Conservation (phyloP, 2,113 vertebrate genomes). For the Panthera tigris region DNA sequence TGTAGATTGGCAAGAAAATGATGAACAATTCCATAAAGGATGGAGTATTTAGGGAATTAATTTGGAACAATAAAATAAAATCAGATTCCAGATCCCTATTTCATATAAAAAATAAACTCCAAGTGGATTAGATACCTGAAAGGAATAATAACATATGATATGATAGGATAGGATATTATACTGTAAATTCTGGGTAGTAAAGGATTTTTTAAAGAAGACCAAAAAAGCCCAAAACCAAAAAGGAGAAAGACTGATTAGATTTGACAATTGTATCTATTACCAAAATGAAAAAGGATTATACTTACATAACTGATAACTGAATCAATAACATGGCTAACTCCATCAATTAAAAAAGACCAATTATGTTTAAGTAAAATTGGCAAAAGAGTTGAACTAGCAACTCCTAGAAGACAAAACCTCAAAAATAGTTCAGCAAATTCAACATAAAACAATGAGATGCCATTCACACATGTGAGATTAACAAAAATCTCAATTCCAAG, state of each 20-base stretch:
- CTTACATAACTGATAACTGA: not conserved
- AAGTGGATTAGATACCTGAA: not conserved
- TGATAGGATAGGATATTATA: not conserved
- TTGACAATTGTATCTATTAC: not conserved
- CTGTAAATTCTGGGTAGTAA: not conserved
- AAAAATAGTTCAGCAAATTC: not conserved
- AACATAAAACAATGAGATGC: not conserved
- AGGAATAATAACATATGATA: not conserved
- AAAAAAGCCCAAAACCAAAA: not conserved
- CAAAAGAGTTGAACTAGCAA: not conserved
- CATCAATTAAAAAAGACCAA: not conserved
- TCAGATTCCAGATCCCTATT: not conserved
- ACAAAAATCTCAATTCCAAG: not conserved
- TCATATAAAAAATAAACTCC: not conserved
- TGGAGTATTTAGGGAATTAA: not conserved
- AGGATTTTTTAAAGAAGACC: not conserved
- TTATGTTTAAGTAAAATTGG: not conserved
- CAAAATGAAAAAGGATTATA: not conserved
- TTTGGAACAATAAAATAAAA: not conserved
- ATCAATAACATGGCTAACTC: not conserved
- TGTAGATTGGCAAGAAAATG: not conserved
- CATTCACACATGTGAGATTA: not conserved
- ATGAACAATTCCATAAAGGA: not conserved
- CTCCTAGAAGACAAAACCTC: not conserved
- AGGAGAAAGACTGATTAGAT: not conserved